These are phyloP conservation scores for Ondatra zibethicus DNA, from an alignment of 2,113 vertebrate genomes.

Conservation along the genomic window DNA sequence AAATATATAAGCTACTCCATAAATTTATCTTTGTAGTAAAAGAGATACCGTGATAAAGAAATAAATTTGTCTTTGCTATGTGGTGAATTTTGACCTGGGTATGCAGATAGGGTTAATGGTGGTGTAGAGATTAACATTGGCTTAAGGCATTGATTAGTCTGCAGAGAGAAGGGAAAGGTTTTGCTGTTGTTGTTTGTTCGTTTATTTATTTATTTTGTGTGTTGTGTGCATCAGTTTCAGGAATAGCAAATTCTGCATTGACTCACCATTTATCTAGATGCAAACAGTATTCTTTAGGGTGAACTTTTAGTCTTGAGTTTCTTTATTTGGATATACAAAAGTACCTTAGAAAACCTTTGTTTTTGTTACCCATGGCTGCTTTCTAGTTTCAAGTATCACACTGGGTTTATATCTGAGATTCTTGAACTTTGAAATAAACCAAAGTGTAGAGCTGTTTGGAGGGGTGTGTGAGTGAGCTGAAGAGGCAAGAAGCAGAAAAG, in stretches of 20 bases:
- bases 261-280: not conserved
- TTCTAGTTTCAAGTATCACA: constrained; percentile 32
- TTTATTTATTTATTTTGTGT: not conserved
- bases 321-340: constrained; percentile 29
- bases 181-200: not conserved
- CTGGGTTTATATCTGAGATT: constrained; percentile 59
- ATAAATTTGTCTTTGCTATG: not conserved
- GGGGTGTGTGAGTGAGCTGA: not conserved
- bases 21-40: not conserved
- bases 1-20: not conserved
- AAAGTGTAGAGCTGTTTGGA: constrained; percentile 49
- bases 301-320: not conserved
- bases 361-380: constrained; percentile 30
- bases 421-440: constrained; percentile 67
- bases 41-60: not conserved
- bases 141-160: not conserved
- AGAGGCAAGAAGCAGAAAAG: constrained; percentile 69
- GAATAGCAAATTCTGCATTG: constrained; percentile 13
- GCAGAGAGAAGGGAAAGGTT: not conserved
- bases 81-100: not conserved
- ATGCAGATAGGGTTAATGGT: not conserved
- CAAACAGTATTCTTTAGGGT: not conserved
- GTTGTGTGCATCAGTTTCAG: not conserved
- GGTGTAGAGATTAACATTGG: not conserved
- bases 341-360: constrained; percentile 9